Percentiles rank a stretch among this genome's conserved stretches.
Conservation (phyloP, 2,888 invertebrate species). For the Calliopum simillimum region DNA sequence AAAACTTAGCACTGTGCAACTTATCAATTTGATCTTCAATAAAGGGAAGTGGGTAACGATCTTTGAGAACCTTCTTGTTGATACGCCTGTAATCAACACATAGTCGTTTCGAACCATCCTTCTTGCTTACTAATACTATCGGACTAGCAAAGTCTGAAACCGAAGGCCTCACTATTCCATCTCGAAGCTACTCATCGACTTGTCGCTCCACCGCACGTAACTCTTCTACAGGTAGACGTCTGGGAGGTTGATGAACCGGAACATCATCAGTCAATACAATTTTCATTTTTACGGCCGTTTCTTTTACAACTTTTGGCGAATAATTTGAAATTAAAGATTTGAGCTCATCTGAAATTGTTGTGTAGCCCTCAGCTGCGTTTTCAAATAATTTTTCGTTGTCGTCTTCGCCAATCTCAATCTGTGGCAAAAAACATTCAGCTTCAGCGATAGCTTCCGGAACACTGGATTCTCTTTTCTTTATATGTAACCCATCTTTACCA, state of each 20-base stretch:
- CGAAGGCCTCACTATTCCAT: slow-evolving; percentile 30
- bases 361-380: not conserved
- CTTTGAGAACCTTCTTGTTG: slow-evolving; percentile 44
- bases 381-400: not conserved
- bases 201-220: slow-evolving; percentile 26
- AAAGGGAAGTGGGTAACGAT: slow-evolving; percentile 47
- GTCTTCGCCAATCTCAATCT: not conserved
- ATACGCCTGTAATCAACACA: slow-evolving; percentile 46
- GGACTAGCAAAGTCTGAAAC: slow-evolving; percentile 49
- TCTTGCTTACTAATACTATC: slow-evolving; percentile 48
- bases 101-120: slow-evolving; percentile 45
- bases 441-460: not conserved
- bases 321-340: not conserved
- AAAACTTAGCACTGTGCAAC: slow-evolving; percentile 49
- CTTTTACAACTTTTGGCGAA: not conserved
- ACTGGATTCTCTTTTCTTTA: not conserved
- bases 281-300: slow-evolving; percentile 31
- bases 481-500: not conserved
- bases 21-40: slow-evolving; percentile 52
- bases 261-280: slow-evolving; percentile 31
- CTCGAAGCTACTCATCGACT: slow-evolving; percentile 25
- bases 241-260: slow-evolving; percentile 32
- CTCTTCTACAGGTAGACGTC: slow-evolving; percentile 33
- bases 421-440: not conserved
- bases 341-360: not conserved